Conservation (phyloP, 1,140 invertebrate genomes). For the Idris sp. region DNA sequence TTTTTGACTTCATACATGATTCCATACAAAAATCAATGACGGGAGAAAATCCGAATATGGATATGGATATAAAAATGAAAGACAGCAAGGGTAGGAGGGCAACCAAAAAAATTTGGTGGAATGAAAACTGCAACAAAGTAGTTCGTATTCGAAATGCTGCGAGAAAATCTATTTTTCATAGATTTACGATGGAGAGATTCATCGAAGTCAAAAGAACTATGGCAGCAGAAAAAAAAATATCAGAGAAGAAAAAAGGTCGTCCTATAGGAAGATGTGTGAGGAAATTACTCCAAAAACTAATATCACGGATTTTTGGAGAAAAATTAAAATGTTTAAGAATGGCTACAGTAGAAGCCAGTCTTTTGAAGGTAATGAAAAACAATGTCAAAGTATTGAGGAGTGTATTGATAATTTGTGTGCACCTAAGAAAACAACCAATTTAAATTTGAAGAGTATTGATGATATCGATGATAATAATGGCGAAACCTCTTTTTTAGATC, state of each 20-base stretch:
- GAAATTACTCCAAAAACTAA: slow-evolving; percentile 3
- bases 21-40: slow-evolving; percentile 1
- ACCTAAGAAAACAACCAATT: too few relatives aligned
- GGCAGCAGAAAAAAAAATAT: slow-evolving; percentile 7
- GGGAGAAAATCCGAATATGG: not conserved
- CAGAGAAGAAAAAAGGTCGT: slow-evolving; percentile 17
- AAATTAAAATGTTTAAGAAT: slow-evolving; percentile 25
- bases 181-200: slow-evolving; percentile 4
- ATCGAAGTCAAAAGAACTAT: slow-evolving; percentile 17
- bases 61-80: slow-evolving; percentile 8
- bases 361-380: slow-evolving; percentile 10
- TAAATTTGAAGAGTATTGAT: too few relatives aligned
- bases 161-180: slow-evolving; percentile 9
- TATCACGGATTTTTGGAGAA: slow-evolving; percentile 3
- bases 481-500: slow-evolving; percentile 6
- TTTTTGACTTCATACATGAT: slow-evolving; percentile 12
- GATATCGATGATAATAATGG: too few relatives aligned
- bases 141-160: slow-evolving; percentile 8
- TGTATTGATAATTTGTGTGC: slow-evolving; percentile 22
- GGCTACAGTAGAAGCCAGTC: not conserved
- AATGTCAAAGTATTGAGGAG: slow-evolving; percentile 6
- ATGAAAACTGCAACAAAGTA: slow-evolving; percentile 20
- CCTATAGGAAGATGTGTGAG: slow-evolving; percentile 7
- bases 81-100: too few relatives aligned
- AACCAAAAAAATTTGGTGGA: slow-evolving; percentile 22